Evolutionary conservation across 2,113 vertebrate genomes (phyloP).

Genomic region (human): GRCh38 chr2:156517501-156518000

Average conservation of each 20-base stretch:
- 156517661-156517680: neutral
- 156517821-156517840: conserved; percentile 50
- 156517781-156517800: conserved; percentile 16
- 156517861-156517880: conserved; percentile 70
- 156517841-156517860: conserved; percentile 66
- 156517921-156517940: conserved; percentile 65
- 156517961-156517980: conserved; percentile 24
- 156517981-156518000: neutral
- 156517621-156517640: neutral
- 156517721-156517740: neutral
- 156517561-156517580: neutral
- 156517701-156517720: neutral
- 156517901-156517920: conserved; percentile 49
- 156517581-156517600: neutral
- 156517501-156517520: neutral
- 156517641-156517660: neutral
- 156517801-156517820: conserved; percentile 19
- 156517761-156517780: neutral
- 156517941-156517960: conserved; percentile 49
- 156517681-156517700: neutral
- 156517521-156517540: neutral
- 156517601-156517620: no score
- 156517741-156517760: neutral
- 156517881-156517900: conserved; percentile 51
- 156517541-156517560: neutral